Evolutionary conservation across 2,797 vertebrate genomes (phyloP), one percentile per base, ranked within the genome.

Genomic region (Tympanoctomys barrerae): DNA sequence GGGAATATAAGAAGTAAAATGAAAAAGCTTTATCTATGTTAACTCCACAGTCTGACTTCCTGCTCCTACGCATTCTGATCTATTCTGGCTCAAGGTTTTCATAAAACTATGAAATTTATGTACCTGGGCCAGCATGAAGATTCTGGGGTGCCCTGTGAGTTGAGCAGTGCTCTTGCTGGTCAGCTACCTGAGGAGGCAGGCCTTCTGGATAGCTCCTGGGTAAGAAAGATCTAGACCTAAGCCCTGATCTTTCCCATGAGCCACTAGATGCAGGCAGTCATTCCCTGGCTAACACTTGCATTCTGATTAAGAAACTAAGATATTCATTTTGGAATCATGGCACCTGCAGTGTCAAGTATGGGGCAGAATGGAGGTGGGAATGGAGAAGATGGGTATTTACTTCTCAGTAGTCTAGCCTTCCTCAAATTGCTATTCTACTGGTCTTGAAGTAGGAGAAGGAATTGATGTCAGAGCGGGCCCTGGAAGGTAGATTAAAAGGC

Each of bases 291-390:
- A 39, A 87, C 42, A 36, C 7, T 61, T 86, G 66, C 0, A 42
- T 71, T 66, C 66, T 94, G 57, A 59, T n/a, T 21, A 89, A 96
- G 68, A 83, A 91, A 89, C n/a, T 22, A 77, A 90, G 28, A 52
- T 79, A 90, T 5, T 85, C 22, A 71, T 64, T 94, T 89, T 80
- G 62, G 89, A 64, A 61, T 79, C 13, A 31, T 16, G 33, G 49
- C 73, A 26, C 36, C 57, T 66, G 1, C 9, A 18, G 87, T n/a
- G 0, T 2, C 57, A 1, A 39, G 49, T 24, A 42, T 64, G 64
- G 18, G 22, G 16, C 13, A 64, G 39, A 57, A 31, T 19, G 66
- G 61, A 83, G 33, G 26, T 70, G 19, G 61, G 42, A 71, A 86
- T 14, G n/a, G n/a, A 7, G 52, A 61, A 78, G 57, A 62, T 46